Conservation (phyloP, 2,113 vertebrate genomes). For the Mohoua ochrocephala region DNA sequence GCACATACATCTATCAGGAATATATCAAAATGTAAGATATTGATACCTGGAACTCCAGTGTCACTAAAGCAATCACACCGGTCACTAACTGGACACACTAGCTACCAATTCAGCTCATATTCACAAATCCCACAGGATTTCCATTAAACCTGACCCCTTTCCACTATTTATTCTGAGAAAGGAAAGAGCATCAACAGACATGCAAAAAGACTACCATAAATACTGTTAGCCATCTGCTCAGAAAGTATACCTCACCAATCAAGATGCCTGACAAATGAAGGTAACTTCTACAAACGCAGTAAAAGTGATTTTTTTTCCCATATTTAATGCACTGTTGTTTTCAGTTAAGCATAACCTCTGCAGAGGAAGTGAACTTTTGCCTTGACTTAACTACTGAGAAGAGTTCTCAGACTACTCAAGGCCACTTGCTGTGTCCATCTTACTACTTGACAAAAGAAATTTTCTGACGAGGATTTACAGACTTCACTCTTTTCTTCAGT, state of each 20-base stretch:
- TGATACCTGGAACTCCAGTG: not conserved
- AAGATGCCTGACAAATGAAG: not conserved
- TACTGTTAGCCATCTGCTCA: not conserved
- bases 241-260: not conserved
- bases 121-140: not conserved
- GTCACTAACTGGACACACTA: not conserved
- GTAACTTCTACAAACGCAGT: not conserved
- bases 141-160: not conserved
- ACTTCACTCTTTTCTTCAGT: not conserved
- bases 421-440: not conserved
- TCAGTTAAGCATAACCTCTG: not conserved
- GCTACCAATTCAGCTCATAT: not conserved
- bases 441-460: not conserved
- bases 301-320: not conserved
- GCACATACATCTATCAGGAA: not conserved
- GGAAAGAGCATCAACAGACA: not conserved
- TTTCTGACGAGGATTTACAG: not conserved
- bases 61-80: not conserved
- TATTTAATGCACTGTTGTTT: not conserved
- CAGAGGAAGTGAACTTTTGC: not conserved
- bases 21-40: not conserved
- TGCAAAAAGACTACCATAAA: not conserved
- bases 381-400: not conserved
- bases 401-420: not conserved
- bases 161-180: not conserved